These are phyloP conservation scores for Myotis brandtii DNA, from an alignment of 2,113 vertebrate genomes.

Conservation along the genomic window DNA sequence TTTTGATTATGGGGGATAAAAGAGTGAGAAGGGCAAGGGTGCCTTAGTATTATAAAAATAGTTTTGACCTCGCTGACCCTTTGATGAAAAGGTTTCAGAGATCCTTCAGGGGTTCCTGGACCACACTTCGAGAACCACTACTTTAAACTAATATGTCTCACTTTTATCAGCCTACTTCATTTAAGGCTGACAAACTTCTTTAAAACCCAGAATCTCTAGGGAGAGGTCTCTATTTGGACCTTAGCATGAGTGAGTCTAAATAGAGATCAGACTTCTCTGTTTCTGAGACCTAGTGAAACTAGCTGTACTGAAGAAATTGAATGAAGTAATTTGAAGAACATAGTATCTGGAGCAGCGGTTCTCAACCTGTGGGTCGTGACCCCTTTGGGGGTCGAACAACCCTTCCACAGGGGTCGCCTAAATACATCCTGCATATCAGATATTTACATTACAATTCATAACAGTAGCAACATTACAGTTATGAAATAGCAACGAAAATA, in stretches of 20 bases:
- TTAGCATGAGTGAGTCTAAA: neutral
- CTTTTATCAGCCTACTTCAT: constrained; percentile 6
- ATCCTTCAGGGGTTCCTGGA: neutral
- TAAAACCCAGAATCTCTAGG: constrained; percentile 31
- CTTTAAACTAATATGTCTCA: constrained; percentile 37
- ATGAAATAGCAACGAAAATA: too few species aligned
- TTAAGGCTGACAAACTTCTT: constrained; percentile 48
- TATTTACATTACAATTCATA: too few species aligned
- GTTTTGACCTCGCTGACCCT: neutral
- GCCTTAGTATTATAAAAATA: constrained; percentile 19
- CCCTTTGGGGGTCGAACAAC: too few species aligned
- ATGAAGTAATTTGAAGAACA: constrained; percentile 44
- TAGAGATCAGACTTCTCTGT: constrained; percentile 38
- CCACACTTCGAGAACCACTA: neutral
- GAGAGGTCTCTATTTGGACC: neutral
- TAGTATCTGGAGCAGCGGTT: neutral
- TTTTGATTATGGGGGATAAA: too few species aligned
- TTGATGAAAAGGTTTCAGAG: constrained; percentile 7
- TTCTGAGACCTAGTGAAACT: neutral
- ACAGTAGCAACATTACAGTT: too few species aligned
- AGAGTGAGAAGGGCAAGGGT: constrained; percentile 17
- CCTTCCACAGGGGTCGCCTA: too few species aligned
- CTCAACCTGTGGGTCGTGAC: too few species aligned
- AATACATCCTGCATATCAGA: too few species aligned
- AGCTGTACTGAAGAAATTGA: constrained; percentile 39